phyloP scores from a whole-genome alignment of 92 coral and sea anemone genomes.

The Blastomussa wellsi region DNA sequence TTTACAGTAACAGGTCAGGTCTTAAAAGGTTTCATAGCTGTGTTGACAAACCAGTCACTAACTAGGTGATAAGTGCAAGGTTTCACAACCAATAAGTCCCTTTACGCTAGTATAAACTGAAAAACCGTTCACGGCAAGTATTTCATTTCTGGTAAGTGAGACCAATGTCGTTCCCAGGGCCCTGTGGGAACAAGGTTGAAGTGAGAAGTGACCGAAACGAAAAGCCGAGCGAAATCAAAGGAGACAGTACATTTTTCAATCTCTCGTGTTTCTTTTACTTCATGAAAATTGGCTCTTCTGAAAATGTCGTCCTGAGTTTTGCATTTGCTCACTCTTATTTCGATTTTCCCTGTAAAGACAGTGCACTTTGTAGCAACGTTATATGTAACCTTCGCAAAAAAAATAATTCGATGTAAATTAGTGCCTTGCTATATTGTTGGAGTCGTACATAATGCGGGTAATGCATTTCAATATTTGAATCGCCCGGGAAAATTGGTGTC shows the following conservation, averaged over 20 bases:
- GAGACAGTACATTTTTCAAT: neutral
- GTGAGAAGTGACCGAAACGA: neutral
- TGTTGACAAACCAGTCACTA: conserved; percentile 27
- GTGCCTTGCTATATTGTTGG: neutral
- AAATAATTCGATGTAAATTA: neutral
- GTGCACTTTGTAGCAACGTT: neutral
- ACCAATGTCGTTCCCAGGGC: too few species aligned
- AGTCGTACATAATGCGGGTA: too few species aligned
- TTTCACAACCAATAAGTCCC: neutral
- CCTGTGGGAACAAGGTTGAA: too few species aligned
- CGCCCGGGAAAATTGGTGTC: too few species aligned
- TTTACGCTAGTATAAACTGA: neutral
- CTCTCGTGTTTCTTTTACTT: neutral
- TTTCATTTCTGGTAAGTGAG: too few species aligned
- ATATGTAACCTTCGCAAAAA: neutral
- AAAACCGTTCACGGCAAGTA: neutral
- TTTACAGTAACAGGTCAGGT: conserved; percentile 36
- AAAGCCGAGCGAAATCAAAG: neutral
- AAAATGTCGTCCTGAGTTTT: neutral
- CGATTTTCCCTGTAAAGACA: neutral
- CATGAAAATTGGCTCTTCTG: neutral
- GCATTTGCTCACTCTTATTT: neutral
- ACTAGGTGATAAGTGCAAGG: conserved; percentile 16
- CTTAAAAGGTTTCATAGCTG: conserved; percentile 32
- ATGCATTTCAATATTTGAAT: too few species aligned